Evolutionary conservation across 2,797 vertebrate species (phyloP).

Genomic region (Spheniscus humboldti): DNA sequence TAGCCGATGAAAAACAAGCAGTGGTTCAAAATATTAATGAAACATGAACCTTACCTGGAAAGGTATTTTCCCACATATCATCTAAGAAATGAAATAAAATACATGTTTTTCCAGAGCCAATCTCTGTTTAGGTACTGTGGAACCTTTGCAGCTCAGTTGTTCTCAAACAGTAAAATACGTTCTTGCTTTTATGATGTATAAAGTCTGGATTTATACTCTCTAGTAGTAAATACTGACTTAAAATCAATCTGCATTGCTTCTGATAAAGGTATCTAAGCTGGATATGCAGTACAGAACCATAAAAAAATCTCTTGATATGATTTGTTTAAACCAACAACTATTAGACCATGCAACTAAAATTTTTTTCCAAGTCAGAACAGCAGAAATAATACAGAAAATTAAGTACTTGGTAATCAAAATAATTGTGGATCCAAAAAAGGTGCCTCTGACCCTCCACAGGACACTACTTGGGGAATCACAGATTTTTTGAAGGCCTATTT

Average conservation of each 20-base stretch:
- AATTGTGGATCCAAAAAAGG: neutral
- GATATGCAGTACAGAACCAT: neutral
- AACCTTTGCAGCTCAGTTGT: neutral
- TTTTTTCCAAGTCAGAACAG: neutral
- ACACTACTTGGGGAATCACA: neutral
- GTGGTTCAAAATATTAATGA: neutral
- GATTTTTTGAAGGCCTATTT: neutral
- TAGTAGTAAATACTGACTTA: neutral
- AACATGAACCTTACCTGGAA: neutral
- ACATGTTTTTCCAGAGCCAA: neutral
- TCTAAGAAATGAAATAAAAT: neutral
- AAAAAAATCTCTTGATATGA: neutral
- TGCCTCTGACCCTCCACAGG: neutral
- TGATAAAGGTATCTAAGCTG: neutral
- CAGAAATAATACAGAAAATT: neutral
- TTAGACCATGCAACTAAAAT: neutral
- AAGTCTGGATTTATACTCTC: neutral
- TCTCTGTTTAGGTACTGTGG: neutral
- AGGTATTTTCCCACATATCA: neutral
- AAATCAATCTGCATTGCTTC: neutral
- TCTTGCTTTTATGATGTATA: neutral
- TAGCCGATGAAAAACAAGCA: neutral
- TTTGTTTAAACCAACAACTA: neutral
- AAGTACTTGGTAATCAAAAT: neutral
- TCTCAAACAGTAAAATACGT: neutral